A percentile compares a stretch with the other conserved stretches of the same genome.
Evolutionary conservation across 2,113 vertebrate genomes (phyloP).

Genomic region (Formicarius rufipectus): DNA sequence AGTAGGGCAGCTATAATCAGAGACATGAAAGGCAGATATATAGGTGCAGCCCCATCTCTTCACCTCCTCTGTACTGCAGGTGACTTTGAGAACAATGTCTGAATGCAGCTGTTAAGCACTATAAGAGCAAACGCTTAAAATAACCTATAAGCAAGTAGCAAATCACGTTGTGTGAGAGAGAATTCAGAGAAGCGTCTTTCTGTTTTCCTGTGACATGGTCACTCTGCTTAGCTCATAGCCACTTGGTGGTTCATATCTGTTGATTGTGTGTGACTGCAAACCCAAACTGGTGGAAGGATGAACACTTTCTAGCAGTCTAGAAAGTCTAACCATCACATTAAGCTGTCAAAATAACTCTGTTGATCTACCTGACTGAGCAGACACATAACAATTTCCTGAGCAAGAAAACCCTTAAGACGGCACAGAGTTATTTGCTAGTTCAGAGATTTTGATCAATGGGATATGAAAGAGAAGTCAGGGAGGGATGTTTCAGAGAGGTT

Average conservation of each 20-base stretch:
- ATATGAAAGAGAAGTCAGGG: background rate
- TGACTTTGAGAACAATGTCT: background rate
- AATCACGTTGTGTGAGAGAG: background rate
- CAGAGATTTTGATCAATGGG: background rate
- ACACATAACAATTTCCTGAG: background rate
- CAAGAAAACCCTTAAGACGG: background rate
- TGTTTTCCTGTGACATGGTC: background rate
- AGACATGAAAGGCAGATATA: background rate
- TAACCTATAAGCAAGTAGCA: background rate
- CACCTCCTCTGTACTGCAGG: background rate
- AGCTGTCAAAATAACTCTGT: background rate
- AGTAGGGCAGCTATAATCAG: background rate
- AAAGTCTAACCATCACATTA: background rate
- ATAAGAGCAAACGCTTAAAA: background rate
- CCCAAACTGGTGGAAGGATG: background rate
- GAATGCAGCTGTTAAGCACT: background rate
- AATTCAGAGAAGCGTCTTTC: background rate
- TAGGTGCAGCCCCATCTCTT: background rate
- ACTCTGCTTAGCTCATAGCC: background rate
- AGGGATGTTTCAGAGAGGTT: background rate
- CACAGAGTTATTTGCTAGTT: background rate
- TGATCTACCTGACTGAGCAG: background rate
- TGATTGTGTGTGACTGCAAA: background rate
- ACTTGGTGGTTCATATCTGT: background rate
- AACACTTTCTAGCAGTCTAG: background rate